Conservation (phyloP, 2,113 vertebrate species). For the Aspidoscelis tigris region DNA sequence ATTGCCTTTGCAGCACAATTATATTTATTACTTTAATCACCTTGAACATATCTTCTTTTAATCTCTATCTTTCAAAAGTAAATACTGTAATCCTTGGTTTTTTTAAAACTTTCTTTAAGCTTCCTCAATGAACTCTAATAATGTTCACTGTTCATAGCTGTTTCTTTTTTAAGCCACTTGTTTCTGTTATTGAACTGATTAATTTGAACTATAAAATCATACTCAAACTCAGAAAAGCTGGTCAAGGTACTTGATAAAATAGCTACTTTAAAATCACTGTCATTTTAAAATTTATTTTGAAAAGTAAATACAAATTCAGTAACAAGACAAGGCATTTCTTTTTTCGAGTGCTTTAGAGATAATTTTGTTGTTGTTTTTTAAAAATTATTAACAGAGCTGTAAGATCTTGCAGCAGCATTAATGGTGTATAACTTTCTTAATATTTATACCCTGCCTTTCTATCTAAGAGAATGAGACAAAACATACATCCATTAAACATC, state of each 20-base stretch:
- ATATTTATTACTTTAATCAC: background rate
- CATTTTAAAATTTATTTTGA: background rate
- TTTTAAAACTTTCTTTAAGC: constrained; percentile 7
- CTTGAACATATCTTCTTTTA: background rate
- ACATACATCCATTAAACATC: no score
- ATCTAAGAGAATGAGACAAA: no score
- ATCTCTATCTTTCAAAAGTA: constrained; percentile 27
- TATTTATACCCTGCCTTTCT: no score
- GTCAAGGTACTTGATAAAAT: background rate
- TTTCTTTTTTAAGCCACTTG: background rate
- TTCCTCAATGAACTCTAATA: background rate
- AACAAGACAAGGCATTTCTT: background rate
- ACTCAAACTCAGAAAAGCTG: background rate
- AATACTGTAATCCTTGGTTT: background rate
- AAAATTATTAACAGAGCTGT: background rate
- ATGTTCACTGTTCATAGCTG: constrained; percentile 30
- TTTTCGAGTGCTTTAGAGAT: background rate
- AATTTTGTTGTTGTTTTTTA: background rate
- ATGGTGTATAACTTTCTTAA: no score
- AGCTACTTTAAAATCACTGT: background rate
- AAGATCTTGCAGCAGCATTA: background rate
- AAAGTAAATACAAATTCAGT: background rate
- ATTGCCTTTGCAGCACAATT: constrained; percentile 7
- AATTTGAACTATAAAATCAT: constrained; percentile 1
- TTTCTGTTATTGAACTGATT: background rate